phyloP scores from a whole-genome alignment of 2,888 invertebrate genomes.

The Venustoraphidia nigricollis region DNA sequence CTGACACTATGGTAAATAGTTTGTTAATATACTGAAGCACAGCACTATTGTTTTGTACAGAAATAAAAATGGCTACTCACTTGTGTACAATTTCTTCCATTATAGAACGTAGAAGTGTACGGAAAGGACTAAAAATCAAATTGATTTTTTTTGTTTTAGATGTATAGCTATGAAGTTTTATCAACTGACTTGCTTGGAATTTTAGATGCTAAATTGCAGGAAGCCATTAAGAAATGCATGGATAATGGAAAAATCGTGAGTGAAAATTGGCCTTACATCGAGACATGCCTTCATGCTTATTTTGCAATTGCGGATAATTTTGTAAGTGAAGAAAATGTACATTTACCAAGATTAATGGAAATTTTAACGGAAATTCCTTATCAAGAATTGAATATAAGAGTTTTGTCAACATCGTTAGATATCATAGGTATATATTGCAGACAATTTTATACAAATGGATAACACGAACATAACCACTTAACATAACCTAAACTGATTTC shows the following conservation, averaged over 20 bases:
- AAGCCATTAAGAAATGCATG: slow-evolving; percentile 31
- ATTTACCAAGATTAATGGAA: slow-evolving; percentile 41
- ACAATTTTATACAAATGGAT: no score
- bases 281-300: slow-evolving; percentile 51
- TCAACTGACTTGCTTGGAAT: slow-evolving; percentile 55
- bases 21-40: neutral
- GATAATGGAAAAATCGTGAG: slow-evolving; percentile 19
- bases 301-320: slow-evolving; percentile 47
- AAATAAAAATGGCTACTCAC: no score
- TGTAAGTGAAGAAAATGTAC: slow-evolving; percentile 36
- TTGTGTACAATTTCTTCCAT: no score
- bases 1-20: slow-evolving; percentile 57
- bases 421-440: slow-evolving; percentile 40
- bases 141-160: slow-evolving; percentile 29
- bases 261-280: slow-evolving; percentile 39
- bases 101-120: neutral
- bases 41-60: no score
- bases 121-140: slow-evolving; percentile 12
- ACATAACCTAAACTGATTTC: no score
- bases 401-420: slow-evolving; percentile 58
- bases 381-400: slow-evolving; percentile 37
- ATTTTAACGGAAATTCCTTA: slow-evolving; percentile 46
- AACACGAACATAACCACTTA: no score
- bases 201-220: slow-evolving; percentile 46
- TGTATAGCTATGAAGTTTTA: slow-evolving; percentile 77